phyloP scores from a whole-genome alignment of 2,113 vertebrate species.

The Platichthys stellatus region DNA sequence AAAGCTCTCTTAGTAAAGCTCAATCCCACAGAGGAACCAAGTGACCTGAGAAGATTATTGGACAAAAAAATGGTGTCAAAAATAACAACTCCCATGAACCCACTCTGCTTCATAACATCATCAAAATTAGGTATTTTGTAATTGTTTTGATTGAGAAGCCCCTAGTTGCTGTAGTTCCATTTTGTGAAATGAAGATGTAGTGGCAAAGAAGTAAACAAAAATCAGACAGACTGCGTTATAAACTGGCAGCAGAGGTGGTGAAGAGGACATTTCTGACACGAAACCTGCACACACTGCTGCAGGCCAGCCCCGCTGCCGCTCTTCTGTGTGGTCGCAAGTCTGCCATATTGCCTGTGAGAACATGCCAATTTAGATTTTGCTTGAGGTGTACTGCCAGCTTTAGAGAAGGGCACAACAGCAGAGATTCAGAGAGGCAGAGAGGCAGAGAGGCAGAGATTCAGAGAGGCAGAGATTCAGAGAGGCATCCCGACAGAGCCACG shows the following conservation, averaged over 20 bases:
- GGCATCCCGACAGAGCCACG: conserved; percentile 39
- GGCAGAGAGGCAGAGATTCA: not conserved
- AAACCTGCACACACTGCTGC: not conserved
- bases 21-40: too few species aligned
- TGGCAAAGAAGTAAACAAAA: too few species aligned
- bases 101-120: too few species aligned
- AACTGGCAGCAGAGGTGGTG: not conserved
- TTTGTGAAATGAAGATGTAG: too few species aligned
- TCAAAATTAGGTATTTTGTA: too few species aligned
- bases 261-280: not conserved
- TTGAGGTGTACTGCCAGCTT: conserved; percentile 1
- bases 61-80: too few species aligned
- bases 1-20: too few species aligned
- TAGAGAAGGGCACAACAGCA: conserved; percentile 13
- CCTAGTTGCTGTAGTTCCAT: too few species aligned
- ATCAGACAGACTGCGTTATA: not conserved
- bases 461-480: conserved; percentile 7
- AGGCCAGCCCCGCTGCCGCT: not conserved
- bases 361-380: conserved; percentile 12
- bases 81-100: too few species aligned
- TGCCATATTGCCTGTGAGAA: conserved; percentile 23
- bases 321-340: not conserved
- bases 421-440: conserved; percentile 7
- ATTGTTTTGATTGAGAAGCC: too few species aligned
- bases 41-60: too few species aligned